Percentiles rank a stretch among this genome's conserved stretches.
phyloP scores from a whole-genome alignment of 2,113 vertebrate genomes.

The Corythaixoides concolor region DNA sequence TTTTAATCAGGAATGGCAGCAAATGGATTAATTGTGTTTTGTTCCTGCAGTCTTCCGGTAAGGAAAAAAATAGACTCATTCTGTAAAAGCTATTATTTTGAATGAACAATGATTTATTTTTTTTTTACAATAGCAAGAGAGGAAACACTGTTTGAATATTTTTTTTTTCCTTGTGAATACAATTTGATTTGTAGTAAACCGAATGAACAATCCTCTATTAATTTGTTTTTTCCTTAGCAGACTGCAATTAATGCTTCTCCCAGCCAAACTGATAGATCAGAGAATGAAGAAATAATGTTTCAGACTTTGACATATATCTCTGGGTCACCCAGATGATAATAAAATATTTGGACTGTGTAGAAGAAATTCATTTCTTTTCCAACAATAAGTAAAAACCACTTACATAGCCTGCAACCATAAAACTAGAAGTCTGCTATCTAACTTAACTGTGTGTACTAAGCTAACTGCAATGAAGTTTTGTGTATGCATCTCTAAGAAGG shows the following conservation, averaged over 20 bases:
- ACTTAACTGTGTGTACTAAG: background rate
- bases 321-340: background rate
- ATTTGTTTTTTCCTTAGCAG: background rate
- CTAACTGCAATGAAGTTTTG: background rate
- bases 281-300: background rate
- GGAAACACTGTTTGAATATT: constrained; percentile 38
- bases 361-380: background rate
- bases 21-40: constrained; percentile 53
- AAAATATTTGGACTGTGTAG: background rate
- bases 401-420: background rate
- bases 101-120: constrained; percentile 37
- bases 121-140: background rate
- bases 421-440: background rate
- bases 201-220: background rate
- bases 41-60: constrained; percentile 47
- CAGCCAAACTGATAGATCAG: background rate
- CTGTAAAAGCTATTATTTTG: constrained; percentile 45
- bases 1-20: constrained; percentile 19
- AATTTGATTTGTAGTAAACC: background rate
- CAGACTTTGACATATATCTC: background rate
- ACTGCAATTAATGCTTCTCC: background rate
- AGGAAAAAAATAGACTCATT: constrained; percentile 12
- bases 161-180: background rate
- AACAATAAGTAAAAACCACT: background rate
- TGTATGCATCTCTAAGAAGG: background rate